phyloP scores from a whole-genome alignment of 2,113 vertebrate species.

The Corynorhinus townsendii region DNA sequence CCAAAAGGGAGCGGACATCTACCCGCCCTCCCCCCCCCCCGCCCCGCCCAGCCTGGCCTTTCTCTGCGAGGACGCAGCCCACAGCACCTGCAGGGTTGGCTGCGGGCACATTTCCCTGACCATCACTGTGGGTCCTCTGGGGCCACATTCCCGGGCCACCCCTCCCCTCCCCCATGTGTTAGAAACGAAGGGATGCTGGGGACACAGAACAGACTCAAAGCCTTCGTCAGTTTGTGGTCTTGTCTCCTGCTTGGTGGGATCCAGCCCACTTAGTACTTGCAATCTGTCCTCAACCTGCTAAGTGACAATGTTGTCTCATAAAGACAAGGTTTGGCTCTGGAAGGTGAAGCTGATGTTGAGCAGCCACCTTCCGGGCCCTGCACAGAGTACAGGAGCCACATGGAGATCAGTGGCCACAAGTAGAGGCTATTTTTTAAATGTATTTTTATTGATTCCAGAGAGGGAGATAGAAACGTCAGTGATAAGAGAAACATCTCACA shows the following conservation, averaged over 20 bases:
- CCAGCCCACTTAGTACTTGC: slow-evolving; percentile 51
- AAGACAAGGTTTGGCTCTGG: slow-evolving; percentile 52
- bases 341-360: slow-evolving; percentile 61
- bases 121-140: background rate
- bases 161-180: background rate
- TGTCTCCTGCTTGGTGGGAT: slow-evolving; percentile 29
- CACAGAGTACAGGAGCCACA: slow-evolving; percentile 51
- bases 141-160: background rate
- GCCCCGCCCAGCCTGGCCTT: background rate
- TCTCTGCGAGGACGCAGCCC: slow-evolving; percentile 40
- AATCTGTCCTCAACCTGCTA: slow-evolving; percentile 61
- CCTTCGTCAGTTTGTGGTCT: background rate
- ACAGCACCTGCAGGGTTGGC: slow-evolving; percentile 4
- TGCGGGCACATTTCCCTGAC: background rate
- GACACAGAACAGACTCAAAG: background rate
- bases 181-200: background rate
- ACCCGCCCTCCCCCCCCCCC: background rate
- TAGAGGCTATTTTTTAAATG: slow-evolving; percentile 44
- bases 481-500: no score
- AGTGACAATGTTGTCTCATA: background rate
- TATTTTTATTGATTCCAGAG: no score
- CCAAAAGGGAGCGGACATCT: background rate
- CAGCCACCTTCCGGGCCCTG: slow-evolving; percentile 49
- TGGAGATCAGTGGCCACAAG: slow-evolving; percentile 62
- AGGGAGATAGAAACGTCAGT: no score